phyloP scores from a whole-genome alignment of 2,113 vertebrate species.

The Tetraodon nigroviridis region DNA sequence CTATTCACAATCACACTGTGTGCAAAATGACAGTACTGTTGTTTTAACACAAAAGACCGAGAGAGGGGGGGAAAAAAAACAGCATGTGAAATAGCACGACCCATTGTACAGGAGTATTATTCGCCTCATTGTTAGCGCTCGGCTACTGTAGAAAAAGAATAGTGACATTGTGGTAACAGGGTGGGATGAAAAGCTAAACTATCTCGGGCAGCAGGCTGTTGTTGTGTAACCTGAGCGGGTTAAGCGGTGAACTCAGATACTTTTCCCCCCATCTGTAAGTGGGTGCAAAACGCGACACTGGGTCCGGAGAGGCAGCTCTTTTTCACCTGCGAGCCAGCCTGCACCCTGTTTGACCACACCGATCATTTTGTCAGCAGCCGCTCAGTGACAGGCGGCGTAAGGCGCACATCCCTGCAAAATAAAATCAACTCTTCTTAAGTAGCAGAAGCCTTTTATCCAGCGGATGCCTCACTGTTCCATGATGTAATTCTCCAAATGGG shows the following conservation, averaged over 20 bases:
- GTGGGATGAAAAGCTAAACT: constrained; percentile 53
- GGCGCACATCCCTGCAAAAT: constrained; percentile 62
- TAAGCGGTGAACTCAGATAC: constrained; percentile 42
- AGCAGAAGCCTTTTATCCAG: constrained; percentile 70
- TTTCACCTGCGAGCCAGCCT: constrained; percentile 42
- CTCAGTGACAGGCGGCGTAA: constrained; percentile 48
- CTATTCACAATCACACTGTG: constrained; percentile 63
- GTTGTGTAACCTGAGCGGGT: constrained; percentile 57
- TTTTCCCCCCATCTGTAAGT: constrained; percentile 44
- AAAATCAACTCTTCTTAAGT: constrained; percentile 71
- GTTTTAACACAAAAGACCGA: constrained; percentile 63
- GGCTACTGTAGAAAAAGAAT: constrained; percentile 56
- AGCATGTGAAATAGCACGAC: constrained; percentile 65
- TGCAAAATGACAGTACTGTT: constrained; percentile 64
- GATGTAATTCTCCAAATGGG: constrained; percentile 79
- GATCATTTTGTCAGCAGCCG: constrained; percentile 60
- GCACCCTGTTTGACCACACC: constrained; percentile 46
- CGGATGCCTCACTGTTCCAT: constrained; percentile 70
- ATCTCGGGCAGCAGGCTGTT: constrained; percentile 51
- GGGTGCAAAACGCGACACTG: constrained; percentile 17
- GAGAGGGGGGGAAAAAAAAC: constrained; percentile 32
- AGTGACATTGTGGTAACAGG: constrained; percentile 53
- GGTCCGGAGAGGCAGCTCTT: constrained; percentile 25
- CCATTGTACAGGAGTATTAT: constrained; percentile 67
- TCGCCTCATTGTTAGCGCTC: constrained; percentile 63